Percentiles rank a stretch among this genome's conserved stretches.
Evolutionary conservation across 2,797 vertebrate genomes (phyloP).

Genomic region (Mionectes olivaceus): DNA sequence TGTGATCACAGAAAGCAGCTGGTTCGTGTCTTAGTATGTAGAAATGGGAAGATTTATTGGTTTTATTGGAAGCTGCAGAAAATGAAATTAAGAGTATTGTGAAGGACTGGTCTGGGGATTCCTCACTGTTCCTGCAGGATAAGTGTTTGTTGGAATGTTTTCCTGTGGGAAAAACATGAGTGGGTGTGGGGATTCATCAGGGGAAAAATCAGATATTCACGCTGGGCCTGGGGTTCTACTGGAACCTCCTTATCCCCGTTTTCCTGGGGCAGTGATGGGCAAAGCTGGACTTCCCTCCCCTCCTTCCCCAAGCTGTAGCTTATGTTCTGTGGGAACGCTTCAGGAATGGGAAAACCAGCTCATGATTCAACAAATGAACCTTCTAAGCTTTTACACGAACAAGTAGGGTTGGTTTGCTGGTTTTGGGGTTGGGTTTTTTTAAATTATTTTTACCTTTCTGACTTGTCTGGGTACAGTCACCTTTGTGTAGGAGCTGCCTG

Average conservation of each 20-base stretch:
- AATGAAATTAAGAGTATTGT: background rate
- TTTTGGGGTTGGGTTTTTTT: background rate
- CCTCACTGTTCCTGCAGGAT: background rate
- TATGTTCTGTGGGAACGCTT: fast-evolving
- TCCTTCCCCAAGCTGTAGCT: background rate
- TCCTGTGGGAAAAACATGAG: background rate
- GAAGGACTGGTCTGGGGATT: background rate
- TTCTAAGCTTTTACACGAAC: background rate
- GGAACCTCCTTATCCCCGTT: background rate
- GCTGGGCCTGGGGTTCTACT: background rate
- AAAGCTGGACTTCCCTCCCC: background rate
- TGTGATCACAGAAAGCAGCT: background rate
- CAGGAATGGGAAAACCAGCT: background rate
- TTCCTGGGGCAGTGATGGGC: background rate
- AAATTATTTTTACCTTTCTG: background rate
- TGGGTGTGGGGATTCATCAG: background rate
- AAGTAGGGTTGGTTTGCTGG: background rate
- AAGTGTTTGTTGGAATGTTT: background rate
- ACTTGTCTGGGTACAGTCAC: background rate
- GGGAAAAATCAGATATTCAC: background rate
- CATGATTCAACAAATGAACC: background rate
- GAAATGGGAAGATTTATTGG: background rate
- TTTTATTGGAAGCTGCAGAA: background rate
- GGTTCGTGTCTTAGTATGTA: background rate
- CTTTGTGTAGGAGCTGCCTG: background rate